These are phyloP conservation scores for Heliconius charithonia DNA, from an alignment of 2,888 invertebrate species.

Conservation along the genomic window DNA sequence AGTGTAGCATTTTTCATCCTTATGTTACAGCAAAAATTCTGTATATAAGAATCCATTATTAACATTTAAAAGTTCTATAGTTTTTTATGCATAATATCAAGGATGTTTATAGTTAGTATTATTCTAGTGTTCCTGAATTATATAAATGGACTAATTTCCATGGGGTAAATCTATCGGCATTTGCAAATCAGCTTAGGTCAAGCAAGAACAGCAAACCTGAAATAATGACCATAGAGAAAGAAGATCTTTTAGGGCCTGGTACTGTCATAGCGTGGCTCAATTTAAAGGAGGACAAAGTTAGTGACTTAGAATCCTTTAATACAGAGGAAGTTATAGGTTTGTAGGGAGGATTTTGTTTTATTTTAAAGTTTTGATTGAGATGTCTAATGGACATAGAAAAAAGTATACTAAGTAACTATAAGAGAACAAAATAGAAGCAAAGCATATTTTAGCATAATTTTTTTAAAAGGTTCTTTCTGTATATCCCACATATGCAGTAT, in stretches of 20 bases:
- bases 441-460: too few species aligned
- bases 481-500: too few species aligned
- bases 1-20: too few species aligned
- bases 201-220: constrained; percentile 87
- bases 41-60: neutral
- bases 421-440: too few species aligned
- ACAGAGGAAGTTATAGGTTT: constrained; percentile 85
- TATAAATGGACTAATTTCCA: constrained; percentile 91
- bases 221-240: constrained; percentile 80
- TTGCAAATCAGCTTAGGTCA: constrained; percentile 85
- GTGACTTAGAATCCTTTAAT: constrained; percentile 85
- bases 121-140: constrained; percentile 83
- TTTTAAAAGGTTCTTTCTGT: too few species aligned
- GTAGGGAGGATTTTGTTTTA: constrained; percentile 39
- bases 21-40: neutral
- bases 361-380: neutral
- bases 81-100: neutral
- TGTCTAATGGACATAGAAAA: neutral
- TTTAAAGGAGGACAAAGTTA: constrained; percentile 83
- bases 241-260: constrained; percentile 86
- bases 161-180: constrained; percentile 90
- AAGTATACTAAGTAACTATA: too few species aligned
- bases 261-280: constrained; percentile 87
- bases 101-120: constrained; percentile 1
- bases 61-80: neutral